A percentile compares a stretch with the other conserved stretches of the same genome.
These are phyloP conservation scores for Telmatochromis sp. DNA, from an alignment of 2,113 vertebrate species.

Conservation along the genomic window DNA sequence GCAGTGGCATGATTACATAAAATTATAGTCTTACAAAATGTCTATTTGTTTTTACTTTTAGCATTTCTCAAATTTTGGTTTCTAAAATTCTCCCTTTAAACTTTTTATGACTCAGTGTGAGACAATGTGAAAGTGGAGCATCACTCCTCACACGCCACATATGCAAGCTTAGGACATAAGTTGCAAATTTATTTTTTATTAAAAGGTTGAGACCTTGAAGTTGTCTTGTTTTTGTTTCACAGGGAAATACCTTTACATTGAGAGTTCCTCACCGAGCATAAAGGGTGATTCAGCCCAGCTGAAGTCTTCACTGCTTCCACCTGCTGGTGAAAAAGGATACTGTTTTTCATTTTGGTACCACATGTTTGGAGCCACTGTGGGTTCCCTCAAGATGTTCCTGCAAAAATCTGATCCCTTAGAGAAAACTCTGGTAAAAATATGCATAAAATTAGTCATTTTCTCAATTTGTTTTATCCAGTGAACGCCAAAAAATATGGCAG, in stretches of 20 bases:
- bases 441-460: neutral
- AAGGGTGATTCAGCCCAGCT: slow-evolving; percentile 50
- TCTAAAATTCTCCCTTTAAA: neutral
- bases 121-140: neutral
- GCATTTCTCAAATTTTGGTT: neutral
- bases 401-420: slow-evolving; percentile 24
- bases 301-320: slow-evolving; percentile 61
- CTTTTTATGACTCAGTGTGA: neutral
- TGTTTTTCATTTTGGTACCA: slow-evolving; percentile 71
- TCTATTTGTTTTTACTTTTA: neutral
- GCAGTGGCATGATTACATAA: neutral
- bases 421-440: slow-evolving; percentile 52
- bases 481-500: neutral
- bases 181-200: neutral
- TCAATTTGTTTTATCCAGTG: neutral
- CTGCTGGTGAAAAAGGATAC: slow-evolving; percentile 64
- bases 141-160: neutral
- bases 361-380: slow-evolving; percentile 70
- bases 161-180: neutral
- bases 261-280: slow-evolving; percentile 45
- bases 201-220: neutral
- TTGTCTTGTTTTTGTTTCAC: neutral
- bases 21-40: neutral
- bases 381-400: slow-evolving; percentile 56
- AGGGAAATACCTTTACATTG: slow-evolving; percentile 69